Percentiles rank a stretch among this genome's conserved stretches.
Conservation (phyloP, 2,888 invertebrate genomes). For the Plusia festucae region DNA sequence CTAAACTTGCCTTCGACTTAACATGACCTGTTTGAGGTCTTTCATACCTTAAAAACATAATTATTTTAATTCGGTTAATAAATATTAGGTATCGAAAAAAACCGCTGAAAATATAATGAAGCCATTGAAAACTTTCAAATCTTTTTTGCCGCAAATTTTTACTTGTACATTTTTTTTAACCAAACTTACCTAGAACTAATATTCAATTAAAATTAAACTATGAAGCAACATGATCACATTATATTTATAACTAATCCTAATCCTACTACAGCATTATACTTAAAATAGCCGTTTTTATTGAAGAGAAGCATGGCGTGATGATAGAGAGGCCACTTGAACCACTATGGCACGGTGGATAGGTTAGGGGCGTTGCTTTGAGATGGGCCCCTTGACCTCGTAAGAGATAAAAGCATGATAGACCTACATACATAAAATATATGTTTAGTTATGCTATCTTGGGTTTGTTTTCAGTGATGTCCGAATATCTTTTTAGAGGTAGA, state of each 20-base stretch:
- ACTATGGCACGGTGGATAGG: conserved; percentile 34
- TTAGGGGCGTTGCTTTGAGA: conserved; percentile 51
- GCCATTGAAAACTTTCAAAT: too few relatives aligned
- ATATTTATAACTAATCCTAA: background rate
- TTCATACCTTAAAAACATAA: too few relatives aligned
- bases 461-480: conserved; percentile 26
- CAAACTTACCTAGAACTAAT: too few relatives aligned
- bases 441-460: conserved; percentile 26
- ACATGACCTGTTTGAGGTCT: background rate
- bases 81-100: too few relatives aligned
- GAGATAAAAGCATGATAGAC: conserved; percentile 52
- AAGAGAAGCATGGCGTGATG: conserved; percentile 35
- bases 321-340: conserved; percentile 51
- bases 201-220: too few relatives aligned
- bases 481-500: conserved; percentile 20
- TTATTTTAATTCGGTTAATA: too few relatives aligned
- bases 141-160: too few relatives aligned
- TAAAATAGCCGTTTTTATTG: conserved; percentile 35
- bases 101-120: too few relatives aligned
- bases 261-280: background rate
- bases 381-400: conserved; percentile 49
- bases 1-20: background rate
- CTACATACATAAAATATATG: conserved; percentile 17
- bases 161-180: too few relatives aligned
- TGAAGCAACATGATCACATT: too few relatives aligned